Base-by-base conservation (phyloP, 2,888 invertebrate species). In the Pristionchus mayeri region DNA sequence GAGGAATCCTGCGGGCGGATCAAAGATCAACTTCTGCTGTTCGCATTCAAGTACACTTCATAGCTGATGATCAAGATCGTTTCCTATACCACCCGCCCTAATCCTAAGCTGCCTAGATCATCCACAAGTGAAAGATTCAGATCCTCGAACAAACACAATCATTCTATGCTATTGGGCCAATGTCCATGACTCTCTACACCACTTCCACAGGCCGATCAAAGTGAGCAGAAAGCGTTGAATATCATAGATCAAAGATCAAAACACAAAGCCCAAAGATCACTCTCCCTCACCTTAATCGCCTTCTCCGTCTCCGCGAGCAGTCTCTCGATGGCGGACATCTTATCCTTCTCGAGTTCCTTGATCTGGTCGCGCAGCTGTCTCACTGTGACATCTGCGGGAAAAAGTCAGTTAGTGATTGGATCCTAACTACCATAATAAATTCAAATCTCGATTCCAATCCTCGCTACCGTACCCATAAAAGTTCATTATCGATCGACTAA, bases 341-440 rank as follows among this genome's bases (percentile, higher is more conserved):
- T 88, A 60, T 88, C 87, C 93, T 83, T 85, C 75, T 88, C 88
- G 52, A 86, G 84, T 67, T 88, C 86, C 37, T 87, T 88, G 27
- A 88, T 71, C 75, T 86, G 85, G 84, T 94, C 94, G 87, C 93
- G 93, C 87, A 94, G 91, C 90, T 93, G 93, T 89, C 94, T 94
- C 87, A 94, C 94, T 86, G 94, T 94, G 88, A 94, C 94, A 90
- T 94, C 89, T 87, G 93, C 93, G 92, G 76, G 91, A 88, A 78
- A 44, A 24, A 71, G 0, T 71, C 71, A 71, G 40, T 71, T 71
- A 0, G 3, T 40, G 44, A 63, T 34, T 24, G 34, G 16, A 34
- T 34, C 34, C 34, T 34, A 63, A 13, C 9, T 63, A 54, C 34
- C 63, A 18, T 63, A 63, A 71, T 40, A 40, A 71, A 71, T 6